Percentiles rank a stretch among this genome's conserved stretches.
These are phyloP conservation scores for Cheilosia vulpina DNA, from an alignment of 2,888 invertebrate species.

Conservation along the genomic window DNA sequence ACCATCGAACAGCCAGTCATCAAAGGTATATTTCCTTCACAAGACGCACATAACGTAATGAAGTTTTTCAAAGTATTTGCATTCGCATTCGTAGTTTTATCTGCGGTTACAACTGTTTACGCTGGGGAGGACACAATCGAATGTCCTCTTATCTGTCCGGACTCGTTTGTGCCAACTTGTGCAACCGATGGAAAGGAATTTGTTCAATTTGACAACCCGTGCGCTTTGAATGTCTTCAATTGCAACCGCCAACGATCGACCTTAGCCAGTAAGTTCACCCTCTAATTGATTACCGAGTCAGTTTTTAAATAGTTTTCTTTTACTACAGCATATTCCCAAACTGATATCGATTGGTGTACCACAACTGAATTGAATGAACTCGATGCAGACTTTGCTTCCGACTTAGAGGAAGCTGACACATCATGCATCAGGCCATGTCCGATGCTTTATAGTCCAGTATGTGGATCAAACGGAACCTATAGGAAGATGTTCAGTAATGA, in stretches of 20 bases:
- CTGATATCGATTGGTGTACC: constrained; percentile 80
- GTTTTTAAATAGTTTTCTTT: neutral
- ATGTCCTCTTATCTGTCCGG: constrained; percentile 79
- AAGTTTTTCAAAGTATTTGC: constrained; percentile 18
- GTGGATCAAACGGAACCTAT: constrained; percentile 80
- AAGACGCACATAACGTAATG: constrained; percentile 27
- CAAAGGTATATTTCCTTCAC: neutral
- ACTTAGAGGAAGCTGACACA: constrained; percentile 66
- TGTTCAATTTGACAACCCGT: constrained; percentile 79
- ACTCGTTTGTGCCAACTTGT: constrained; percentile 78
- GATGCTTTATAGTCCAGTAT: constrained; percentile 80
- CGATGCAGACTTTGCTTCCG: constrained; percentile 75
- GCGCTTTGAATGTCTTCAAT: constrained; percentile 78
- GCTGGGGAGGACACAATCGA: constrained; percentile 36
- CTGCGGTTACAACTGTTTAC: neutral
- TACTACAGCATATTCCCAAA: constrained; percentile 76
- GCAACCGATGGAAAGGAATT: constrained; percentile 78
- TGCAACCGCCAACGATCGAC: constrained; percentile 77
- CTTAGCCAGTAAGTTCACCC: constrained; percentile 17
- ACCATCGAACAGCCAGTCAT: constrained; percentile 11
- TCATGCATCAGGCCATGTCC: constrained; percentile 79
- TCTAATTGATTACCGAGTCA: neutral
- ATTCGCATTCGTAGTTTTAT: neutral
- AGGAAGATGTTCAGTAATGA: constrained; percentile 78
- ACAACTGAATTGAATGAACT: constrained; percentile 76